A percentile compares a stretch with the other conserved stretches of the same genome.
Conservation (phyloP, 2,113 vertebrate genomes). For the Corythaeola cristata region DNA sequence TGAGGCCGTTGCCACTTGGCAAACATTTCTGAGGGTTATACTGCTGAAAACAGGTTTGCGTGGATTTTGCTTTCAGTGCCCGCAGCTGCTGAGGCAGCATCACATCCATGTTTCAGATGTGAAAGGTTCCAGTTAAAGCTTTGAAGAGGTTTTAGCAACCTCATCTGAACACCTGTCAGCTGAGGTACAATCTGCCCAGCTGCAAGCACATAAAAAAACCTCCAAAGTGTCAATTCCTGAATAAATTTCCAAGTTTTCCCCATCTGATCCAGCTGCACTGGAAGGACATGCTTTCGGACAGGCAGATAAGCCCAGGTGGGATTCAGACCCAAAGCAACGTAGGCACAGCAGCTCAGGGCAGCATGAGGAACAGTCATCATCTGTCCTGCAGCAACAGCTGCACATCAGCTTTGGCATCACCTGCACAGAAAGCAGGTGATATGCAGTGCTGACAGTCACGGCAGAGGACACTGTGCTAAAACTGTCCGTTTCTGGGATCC, state of each 20-base stretch:
- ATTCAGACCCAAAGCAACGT: neutral
- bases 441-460: fast-evolving
- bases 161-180: too few relatives aligned
- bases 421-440: fast-evolving
- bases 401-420: fast-evolving
- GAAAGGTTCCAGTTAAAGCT: too few relatives aligned
- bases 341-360: too few relatives aligned
- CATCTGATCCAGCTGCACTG: fast-evolving
- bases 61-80: neutral
- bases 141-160: neutral
- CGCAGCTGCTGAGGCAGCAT: fast-evolving
- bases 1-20: neutral
- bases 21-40: fast-evolving
- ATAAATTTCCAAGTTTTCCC: neutral
- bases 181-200: too few relatives aligned
- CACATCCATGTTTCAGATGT: neutral
- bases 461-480: fast-evolving
- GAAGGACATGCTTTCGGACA: fast-evolving
- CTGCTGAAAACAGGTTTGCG: fast-evolving
- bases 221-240: too few relatives aligned
- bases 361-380: fast-evolving
- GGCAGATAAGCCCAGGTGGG: too few relatives aligned
- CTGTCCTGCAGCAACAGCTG: neutral
- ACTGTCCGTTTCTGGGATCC: neutral
- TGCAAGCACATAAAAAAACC: too few relatives aligned